Conservation (phyloP, 1,140 invertebrate species). For the Drosophila nikananu region DNA sequence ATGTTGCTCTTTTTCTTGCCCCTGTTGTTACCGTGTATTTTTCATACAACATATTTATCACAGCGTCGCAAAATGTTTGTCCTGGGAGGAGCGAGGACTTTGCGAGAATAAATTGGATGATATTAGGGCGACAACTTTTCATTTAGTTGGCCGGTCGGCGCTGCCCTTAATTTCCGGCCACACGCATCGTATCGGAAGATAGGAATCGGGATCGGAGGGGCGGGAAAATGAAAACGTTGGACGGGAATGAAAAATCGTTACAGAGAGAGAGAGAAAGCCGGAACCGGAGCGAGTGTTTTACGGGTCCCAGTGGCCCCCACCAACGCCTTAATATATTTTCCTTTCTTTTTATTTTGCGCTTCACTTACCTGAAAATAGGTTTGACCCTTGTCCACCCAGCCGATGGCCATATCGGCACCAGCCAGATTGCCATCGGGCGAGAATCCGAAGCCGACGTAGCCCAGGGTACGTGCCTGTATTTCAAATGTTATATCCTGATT, state of each 20-base stretch:
- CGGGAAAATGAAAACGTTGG: conserved; percentile 66
- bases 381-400: conserved; percentile 90
- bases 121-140: conserved; percentile 82
- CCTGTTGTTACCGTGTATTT: conserved; percentile 46
- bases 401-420: conserved; percentile 90
- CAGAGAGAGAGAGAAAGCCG: not conserved
- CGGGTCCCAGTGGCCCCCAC: not conserved
- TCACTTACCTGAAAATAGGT: conserved; percentile 89
- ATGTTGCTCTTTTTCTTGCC: conserved; percentile 64
- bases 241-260: conserved; percentile 67
- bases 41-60: conserved; percentile 78
- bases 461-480: conserved; percentile 91
- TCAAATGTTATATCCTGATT: conserved; percentile 91
- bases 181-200: conserved; percentile 56
- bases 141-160: conserved; percentile 63
- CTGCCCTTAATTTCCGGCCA: conserved; percentile 78
- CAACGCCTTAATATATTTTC: conserved; percentile 21
- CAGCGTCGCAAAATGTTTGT: conserved; percentile 61
- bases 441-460: conserved; percentile 93
- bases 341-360: conserved; percentile 50
- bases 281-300: not conserved
- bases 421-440: conserved; percentile 90
- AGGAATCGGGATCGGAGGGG: conserved; percentile 1
- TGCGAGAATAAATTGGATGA: conserved; percentile 77
- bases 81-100: conserved; percentile 49